phyloP scores from a whole-genome alignment of 2,113 vertebrate genomes.

The Sphaerodactylus townsendi region DNA sequence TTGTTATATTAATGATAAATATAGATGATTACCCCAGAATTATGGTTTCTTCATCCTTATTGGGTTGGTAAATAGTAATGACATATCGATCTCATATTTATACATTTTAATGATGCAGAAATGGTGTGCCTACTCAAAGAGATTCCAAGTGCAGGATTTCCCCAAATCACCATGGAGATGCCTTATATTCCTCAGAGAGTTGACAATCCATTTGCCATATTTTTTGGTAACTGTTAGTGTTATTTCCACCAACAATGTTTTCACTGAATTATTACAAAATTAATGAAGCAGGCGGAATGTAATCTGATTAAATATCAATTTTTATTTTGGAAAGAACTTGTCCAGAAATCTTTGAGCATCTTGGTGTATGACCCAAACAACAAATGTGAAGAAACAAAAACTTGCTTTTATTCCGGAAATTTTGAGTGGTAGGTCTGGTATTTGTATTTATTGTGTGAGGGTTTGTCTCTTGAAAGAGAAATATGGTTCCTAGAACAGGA shows the following conservation, averaged over 20 bases:
- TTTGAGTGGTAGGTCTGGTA: fast-evolving
- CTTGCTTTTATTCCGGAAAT: background rate
- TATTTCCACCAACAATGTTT: conserved; percentile 71
- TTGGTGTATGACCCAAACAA: background rate
- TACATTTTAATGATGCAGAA: conserved; percentile 41
- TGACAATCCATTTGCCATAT: conserved; percentile 71
- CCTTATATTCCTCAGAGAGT: conserved; percentile 30
- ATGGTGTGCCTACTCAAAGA: conserved; percentile 43
- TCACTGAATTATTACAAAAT: conserved; percentile 75
- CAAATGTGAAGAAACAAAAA: background rate
- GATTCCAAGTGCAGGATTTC: conserved; percentile 41
- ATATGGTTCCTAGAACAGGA: background rate
- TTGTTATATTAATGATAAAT: background rate
- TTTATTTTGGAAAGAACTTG: conserved; percentile 51
- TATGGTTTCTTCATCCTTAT: background rate
- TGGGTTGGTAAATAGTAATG: background rate
- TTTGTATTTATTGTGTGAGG: background rate
- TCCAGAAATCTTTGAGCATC: conserved; percentile 68
- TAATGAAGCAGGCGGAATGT: conserved; percentile 75
- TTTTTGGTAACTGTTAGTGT: conserved; percentile 67
- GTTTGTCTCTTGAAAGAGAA: background rate
- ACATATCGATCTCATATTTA: conserved; percentile 14
- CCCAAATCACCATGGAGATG: conserved; percentile 43
- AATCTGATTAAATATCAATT: conserved; percentile 81
- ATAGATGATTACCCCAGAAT: background rate